Percentiles rank a stretch among this genome's conserved stretches.
Conservation (phyloP, 2,797 vertebrate species). For the Octomys mimax region DNA sequence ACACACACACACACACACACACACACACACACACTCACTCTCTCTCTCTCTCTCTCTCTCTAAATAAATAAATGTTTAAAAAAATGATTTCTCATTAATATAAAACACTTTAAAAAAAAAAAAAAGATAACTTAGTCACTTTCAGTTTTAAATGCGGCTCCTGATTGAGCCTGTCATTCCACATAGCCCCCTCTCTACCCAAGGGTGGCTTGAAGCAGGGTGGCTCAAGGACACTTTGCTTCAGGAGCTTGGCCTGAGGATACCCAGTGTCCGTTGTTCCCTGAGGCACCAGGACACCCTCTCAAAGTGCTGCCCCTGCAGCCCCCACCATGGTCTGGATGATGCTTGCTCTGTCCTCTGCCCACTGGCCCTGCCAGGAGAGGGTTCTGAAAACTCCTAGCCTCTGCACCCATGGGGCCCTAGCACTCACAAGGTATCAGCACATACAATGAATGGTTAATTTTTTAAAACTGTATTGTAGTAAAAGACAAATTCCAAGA, state of each 20-base stretch:
- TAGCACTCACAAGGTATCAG: not conserved
- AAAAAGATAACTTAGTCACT: not conserved
- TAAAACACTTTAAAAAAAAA: too few relatives aligned
- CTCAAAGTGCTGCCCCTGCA: not conserved
- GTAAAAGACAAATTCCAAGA: not conserved
- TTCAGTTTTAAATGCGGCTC: not conserved
- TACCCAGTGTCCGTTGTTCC: not conserved
- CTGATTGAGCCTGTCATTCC: not conserved
- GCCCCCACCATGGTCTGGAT: not conserved
- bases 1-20: too few relatives aligned
- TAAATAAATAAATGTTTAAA: too few relatives aligned
- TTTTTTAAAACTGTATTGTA: not conserved
- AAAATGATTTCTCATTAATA: too few relatives aligned
- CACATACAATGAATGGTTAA: not conserved
- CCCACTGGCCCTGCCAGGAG: too few relatives aligned
- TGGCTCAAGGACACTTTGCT: not conserved
- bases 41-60: too few relatives aligned
- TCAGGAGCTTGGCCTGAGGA: not conserved
- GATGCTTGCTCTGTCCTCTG: not conserved
- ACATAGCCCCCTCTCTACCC: not conserved
- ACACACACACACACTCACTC: too few relatives aligned
- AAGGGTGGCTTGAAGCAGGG: not conserved
- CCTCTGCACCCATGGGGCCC: not conserved
- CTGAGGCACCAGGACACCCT: not conserved
- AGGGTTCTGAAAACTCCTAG: not conserved